Evolutionary conservation across 2,888 invertebrate species (phyloP).

Genomic region (Desoria tigrina): DNA sequence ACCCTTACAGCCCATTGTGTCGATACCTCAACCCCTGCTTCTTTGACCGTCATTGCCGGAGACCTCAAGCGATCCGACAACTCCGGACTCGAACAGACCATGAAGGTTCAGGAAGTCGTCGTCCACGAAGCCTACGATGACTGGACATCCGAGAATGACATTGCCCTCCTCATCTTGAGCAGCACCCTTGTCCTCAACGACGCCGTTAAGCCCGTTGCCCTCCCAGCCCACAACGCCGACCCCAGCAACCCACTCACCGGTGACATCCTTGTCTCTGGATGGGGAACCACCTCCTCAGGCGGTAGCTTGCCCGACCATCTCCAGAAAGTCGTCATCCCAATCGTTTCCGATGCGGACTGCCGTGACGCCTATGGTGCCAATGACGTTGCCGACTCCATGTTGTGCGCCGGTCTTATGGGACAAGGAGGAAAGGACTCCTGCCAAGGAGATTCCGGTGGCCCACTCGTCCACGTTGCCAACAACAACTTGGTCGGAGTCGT

Average conservation of each 20-base stretch:
- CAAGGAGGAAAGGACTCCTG: constrained; percentile 35
- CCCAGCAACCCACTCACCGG: constrained; percentile 25
- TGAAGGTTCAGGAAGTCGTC: constrained; percentile 21
- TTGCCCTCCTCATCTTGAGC: constrained; percentile 44
- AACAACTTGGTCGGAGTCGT: constrained; percentile 32
- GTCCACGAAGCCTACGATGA: constrained; percentile 44
- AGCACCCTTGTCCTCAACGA: constrained; percentile 33
- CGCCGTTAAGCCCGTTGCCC: constrained; percentile 43
- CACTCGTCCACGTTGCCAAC: constrained; percentile 18
- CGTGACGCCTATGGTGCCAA: constrained; percentile 31
- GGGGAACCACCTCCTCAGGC: constrained; percentile 43
- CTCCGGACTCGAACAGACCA: constrained; percentile 31
- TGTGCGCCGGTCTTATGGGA: constrained; percentile 37
- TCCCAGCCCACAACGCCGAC: too few relatives aligned
- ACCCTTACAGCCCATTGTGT: constrained; percentile 32
- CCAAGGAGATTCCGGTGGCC: constrained; percentile 32
- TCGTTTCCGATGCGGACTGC: constrained; percentile 39
- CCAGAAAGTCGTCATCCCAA: constrained; percentile 44
- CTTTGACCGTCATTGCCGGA: constrained; percentile 36
- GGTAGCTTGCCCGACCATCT: constrained; percentile 26
- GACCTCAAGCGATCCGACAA: constrained; percentile 15
- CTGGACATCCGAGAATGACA: constrained; percentile 43
- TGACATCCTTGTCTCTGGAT: constrained; percentile 43
- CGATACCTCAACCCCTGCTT: constrained; percentile 1
- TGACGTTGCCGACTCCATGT: constrained; percentile 24